Conservation (phyloP, 2,797 vertebrate species). For the Perdix hodgsoniae region DNA sequence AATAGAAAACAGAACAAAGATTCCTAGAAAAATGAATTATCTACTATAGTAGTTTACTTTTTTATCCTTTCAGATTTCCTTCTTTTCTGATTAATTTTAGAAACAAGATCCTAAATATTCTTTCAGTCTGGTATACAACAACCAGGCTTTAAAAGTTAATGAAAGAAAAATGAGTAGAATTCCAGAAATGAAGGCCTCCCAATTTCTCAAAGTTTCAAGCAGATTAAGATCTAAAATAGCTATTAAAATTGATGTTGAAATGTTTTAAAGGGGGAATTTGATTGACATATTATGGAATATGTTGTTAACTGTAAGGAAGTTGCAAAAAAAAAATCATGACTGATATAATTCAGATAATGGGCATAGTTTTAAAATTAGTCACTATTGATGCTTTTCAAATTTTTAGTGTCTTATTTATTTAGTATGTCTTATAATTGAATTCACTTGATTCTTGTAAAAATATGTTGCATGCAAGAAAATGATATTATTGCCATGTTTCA, state of each 20-base stretch:
- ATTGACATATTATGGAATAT: background rate
- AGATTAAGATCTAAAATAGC: background rate
- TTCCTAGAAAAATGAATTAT: background rate
- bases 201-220: background rate
- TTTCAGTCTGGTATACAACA: background rate
- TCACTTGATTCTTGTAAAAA: background rate
- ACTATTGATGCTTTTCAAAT: background rate
- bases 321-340: rapidly evolving
- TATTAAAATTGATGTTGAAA: background rate
- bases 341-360: background rate
- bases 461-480: background rate
- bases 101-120: background rate
- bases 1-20: background rate
- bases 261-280: rapidly evolving
- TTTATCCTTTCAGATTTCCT: background rate
- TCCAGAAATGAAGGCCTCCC: background rate
- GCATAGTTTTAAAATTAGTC: background rate
- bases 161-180: background rate
- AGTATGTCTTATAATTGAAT: background rate
- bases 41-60: background rate
- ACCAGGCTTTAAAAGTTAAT: background rate
- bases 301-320: background rate
- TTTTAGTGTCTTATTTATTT: background rate
- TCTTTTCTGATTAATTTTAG: background rate
- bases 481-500: background rate